Percentiles rank a stretch among this genome's conserved stretches.
phyloP scores from a whole-genome alignment of 2,888 invertebrate genomes.

The Lepetodrilus schrolli region DNA sequence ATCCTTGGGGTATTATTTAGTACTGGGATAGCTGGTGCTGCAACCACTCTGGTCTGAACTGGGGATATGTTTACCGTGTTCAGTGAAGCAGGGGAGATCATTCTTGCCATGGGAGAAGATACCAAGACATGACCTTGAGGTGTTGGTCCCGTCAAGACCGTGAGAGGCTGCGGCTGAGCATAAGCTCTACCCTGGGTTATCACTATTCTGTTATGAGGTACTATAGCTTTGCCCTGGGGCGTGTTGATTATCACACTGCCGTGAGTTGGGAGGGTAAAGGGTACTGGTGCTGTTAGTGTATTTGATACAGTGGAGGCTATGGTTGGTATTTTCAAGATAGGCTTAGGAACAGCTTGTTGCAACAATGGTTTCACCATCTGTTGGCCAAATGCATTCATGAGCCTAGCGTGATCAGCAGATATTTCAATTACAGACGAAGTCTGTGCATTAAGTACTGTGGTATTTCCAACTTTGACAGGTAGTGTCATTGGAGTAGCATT shows the following conservation, averaged over 20 bases:
- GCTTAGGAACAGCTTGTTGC: conserved; percentile 27
- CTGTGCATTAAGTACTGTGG: neutral
- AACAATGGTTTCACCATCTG: conserved; percentile 32
- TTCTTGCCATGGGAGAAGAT: neutral
- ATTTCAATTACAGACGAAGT: neutral
- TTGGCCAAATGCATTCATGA: conserved; percentile 26
- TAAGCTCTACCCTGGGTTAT: conserved; percentile 21
- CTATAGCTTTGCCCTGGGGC: neutral
- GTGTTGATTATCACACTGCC: conserved; percentile 1
- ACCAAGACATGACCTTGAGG: neutral
- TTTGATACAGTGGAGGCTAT: neutral
- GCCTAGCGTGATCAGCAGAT: neutral
- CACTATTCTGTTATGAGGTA: conserved; percentile 22
- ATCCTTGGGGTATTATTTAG: conserved; percentile 15
- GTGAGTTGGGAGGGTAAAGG: neutral
- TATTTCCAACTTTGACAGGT: neutral
- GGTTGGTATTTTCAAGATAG: conserved; percentile 14
- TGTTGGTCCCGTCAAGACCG: neutral
- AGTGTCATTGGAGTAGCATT: neutral
- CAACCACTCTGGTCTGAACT: neutral
- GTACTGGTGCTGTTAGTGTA: neutral
- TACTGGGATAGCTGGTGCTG: neutral
- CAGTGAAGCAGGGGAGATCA: neutral
- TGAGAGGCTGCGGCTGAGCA: conserved; percentile 13
- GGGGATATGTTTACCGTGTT: neutral